Evolutionary conservation across 2,113 vertebrate species (phyloP).

Genomic region (Limanda limanda): DNA sequence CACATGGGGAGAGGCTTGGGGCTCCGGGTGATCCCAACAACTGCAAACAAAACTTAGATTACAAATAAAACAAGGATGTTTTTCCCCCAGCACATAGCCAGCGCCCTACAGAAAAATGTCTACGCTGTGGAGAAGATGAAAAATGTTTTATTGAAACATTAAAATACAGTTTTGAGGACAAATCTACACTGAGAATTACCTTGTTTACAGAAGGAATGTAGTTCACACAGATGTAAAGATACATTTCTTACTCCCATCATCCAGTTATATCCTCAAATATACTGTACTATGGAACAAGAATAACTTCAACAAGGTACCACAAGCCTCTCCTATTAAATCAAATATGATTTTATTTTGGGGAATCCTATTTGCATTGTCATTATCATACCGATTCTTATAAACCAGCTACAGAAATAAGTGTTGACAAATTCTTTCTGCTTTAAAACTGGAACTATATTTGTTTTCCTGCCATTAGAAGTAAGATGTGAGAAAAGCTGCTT

Average conservation of each 20-base stretch:
- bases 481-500: conserved; percentile 6
- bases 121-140: neutral
- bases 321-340: neutral
- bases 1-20: conserved; percentile 67
- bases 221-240: neutral
- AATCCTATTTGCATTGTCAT: no score
- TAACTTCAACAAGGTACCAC: neutral
- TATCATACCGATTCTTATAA: neutral
- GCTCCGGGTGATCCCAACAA: conserved; percentile 24
- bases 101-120: neutral
- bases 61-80: conserved; percentile 1
- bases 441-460: neutral
- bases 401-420: conserved; percentile 26
- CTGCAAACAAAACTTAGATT: conserved; percentile 16
- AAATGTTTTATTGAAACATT: neutral
- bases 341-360: neutral
- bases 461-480: neutral
- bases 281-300: neutral
- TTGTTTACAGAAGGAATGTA: neutral
- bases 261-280: neutral
- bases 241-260: neutral
- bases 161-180: neutral
- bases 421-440: conserved; percentile 8
- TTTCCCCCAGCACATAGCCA: neutral
- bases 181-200: neutral